These are phyloP conservation scores for Meghimatium bilineatum DNA, from an alignment of 2,888 invertebrate genomes.

Conservation along the genomic window DNA sequence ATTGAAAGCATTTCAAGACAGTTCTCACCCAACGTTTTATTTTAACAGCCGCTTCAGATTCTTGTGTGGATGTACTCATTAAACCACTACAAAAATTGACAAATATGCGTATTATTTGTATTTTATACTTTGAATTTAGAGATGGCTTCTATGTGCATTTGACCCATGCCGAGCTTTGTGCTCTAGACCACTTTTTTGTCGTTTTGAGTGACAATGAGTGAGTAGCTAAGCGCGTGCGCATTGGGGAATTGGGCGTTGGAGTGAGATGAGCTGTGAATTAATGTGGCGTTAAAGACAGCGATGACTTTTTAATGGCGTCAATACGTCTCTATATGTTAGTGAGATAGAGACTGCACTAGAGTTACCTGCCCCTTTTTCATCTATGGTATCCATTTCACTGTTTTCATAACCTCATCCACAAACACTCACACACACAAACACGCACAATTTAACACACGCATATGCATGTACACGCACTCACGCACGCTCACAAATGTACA, in stretches of 20 bases:
- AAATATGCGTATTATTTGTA: not conserved
- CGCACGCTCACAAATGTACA: too few species aligned
- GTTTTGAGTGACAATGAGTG: slow-evolving; percentile 40
- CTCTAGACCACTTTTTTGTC: slow-evolving; percentile 4
- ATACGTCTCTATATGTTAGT: slow-evolving; percentile 23
- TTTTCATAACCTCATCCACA: not conserved
- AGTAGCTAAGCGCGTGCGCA: slow-evolving; percentile 28
- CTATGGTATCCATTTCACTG: not conserved
- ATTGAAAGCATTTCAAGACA: not conserved
- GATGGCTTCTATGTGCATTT: not conserved
- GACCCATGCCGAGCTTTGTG: not conserved
- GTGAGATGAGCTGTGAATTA: not conserved
- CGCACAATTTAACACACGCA: too few species aligned
- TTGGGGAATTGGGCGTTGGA: slow-evolving; percentile 14
- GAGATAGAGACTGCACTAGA: slow-evolving; percentile 6
- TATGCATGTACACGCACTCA: too few species aligned
- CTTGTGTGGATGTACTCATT: not conserved
- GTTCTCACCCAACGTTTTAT: not conserved
- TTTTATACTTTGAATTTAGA: not conserved
- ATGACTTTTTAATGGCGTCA: slow-evolving; percentile 35
- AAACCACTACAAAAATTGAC: not conserved
- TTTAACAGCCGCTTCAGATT: not conserved
- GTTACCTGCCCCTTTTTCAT: not conserved
- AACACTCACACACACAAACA: too few species aligned
- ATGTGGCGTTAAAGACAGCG: slow-evolving; percentile 35